Evolutionary conservation across 2,797 vertebrate species (phyloP), one percentile per base, ranked within the genome.

Genomic region (Hemitrygon akajei): DNA sequence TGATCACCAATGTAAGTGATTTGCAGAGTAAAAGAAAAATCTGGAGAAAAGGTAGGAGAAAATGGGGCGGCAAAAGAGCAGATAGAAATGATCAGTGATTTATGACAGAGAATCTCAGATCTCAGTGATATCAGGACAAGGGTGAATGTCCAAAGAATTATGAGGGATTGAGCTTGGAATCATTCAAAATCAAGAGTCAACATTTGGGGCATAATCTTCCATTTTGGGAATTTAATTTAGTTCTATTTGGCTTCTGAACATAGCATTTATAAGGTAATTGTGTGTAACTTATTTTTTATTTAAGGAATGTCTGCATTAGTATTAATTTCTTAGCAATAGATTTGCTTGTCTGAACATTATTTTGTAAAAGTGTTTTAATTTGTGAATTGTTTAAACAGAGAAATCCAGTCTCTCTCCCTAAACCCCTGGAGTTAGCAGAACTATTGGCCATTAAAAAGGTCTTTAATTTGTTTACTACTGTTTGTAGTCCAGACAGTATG

Each of bases 401-500:
- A 71, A 93, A 76, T 76, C 37, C 91, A 75, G 71, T 47, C 73
- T 71, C 71, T 93, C 71, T 93, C 25, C 5, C 71, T 14, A 76
- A 76, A 56, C 91, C 91, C 40, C 71, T 93, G 40, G 40, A 93
- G 91, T 75, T 22, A 75, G 25, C 37, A 76, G 40, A 93, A 93
- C 71, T 93, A 37, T 92, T 93, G 91, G 37, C 71, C 71, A 76
- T 93, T 93, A 56, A 93, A 76, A 40, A 56, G 91, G 71, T 76
- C 71, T 93, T 93, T 93, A 93, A 93, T 93, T 93, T 93, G 91
- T 93, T 93, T 93, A 93, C 91, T 93, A 93, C 71, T 76, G 91
- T 93, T 56, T 22, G 69, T 76, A 93, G 91, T 93, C 40, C 91
- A 93, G 91, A 93, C 91, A 75, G 91, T 27, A 58, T 76, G 12